phyloP scores from a whole-genome alignment of 2,888 invertebrate species.

The Thymelicus sylvestris region DNA sequence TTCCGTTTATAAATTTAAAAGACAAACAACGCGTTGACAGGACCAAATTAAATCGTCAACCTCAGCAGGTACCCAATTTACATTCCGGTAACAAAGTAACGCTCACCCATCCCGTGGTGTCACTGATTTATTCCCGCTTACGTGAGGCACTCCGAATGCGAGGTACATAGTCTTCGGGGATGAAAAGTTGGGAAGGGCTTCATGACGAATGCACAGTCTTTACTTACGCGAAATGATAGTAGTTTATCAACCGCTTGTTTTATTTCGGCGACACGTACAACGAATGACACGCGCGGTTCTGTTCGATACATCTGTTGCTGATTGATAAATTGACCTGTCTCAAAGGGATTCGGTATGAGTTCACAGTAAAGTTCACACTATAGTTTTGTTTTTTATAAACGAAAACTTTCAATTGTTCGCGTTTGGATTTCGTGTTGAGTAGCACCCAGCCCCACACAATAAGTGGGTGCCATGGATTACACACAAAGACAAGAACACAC shows the following conservation, averaged over 20 bases:
- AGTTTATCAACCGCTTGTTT: constrained; percentile 54
- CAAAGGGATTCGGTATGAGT: neutral
- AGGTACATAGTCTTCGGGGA: constrained; percentile 19
- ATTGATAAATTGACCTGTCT: constrained; percentile 11
- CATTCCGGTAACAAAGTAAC: constrained; percentile 4
- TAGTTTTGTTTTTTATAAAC: too few species aligned
- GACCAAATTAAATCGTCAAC: constrained; percentile 9
- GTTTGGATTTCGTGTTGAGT: too few species aligned
- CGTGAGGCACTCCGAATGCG: neutral
- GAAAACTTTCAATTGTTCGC: too few species aligned
- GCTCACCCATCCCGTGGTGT: constrained; percentile 3
- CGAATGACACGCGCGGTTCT: constrained; percentile 42
- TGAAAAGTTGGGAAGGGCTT: constrained; percentile 39
- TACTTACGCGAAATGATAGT: constrained; percentile 44
- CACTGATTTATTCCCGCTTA: constrained; percentile 7
- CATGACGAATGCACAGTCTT: constrained; percentile 49
- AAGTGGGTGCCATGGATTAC: too few species aligned
- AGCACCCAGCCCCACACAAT: too few species aligned
- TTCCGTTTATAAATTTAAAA: neutral
- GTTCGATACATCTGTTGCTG: constrained; percentile 29
- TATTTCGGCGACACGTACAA: constrained; percentile 57
- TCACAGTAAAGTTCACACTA: too few species aligned
- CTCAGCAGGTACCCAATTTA: constrained; percentile 3
- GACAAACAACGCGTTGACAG: neutral
- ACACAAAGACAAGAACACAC: too few species aligned